These are phyloP conservation scores for Cheilosia urbana DNA, from an alignment of 2,888 invertebrate species.

Conservation along the genomic window DNA sequence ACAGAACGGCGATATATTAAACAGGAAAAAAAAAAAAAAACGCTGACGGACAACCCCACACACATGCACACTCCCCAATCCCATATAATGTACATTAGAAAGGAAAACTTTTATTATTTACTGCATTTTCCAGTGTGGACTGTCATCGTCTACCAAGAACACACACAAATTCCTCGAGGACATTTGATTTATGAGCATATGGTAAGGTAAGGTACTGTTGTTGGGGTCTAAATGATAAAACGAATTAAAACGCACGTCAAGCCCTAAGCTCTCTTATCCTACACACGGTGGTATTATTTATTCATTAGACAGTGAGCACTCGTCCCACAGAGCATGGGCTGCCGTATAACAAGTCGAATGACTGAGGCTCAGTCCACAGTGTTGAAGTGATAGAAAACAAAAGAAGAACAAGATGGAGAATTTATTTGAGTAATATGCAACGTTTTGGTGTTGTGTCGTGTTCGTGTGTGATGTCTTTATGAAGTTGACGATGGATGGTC, in stretches of 20 bases:
- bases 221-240: constrained; percentile 70
- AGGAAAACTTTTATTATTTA: constrained; percentile 73
- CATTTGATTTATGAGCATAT: constrained; percentile 74
- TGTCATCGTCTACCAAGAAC: constrained; percentile 9
- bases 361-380: constrained; percentile 10
- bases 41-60: constrained; percentile 53
- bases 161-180: constrained; percentile 70
- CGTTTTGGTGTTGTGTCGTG: constrained; percentile 8
- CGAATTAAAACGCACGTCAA: constrained; percentile 75
- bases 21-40: constrained; percentile 52
- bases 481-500: constrained; percentile 53
- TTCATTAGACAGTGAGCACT: constrained; percentile 63
- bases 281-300: constrained; percentile 68
- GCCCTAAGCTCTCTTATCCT: constrained; percentile 42
- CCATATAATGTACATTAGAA: constrained; percentile 1
- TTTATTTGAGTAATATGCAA: constrained; percentile 46
- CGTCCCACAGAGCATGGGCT: constrained; percentile 7
- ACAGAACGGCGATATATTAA: constrained; percentile 55
- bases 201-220: constrained; percentile 60
- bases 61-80: constrained; percentile 15
- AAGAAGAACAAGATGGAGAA: constrained; percentile 49
- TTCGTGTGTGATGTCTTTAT: constrained; percentile 62
- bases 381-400: constrained; percentile 59
- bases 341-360: background rate
- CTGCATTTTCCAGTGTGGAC: constrained; percentile 64